phyloP scores from a whole-genome alignment of 1,140 invertebrate species.

The Dreissena rostriformis region DNA sequence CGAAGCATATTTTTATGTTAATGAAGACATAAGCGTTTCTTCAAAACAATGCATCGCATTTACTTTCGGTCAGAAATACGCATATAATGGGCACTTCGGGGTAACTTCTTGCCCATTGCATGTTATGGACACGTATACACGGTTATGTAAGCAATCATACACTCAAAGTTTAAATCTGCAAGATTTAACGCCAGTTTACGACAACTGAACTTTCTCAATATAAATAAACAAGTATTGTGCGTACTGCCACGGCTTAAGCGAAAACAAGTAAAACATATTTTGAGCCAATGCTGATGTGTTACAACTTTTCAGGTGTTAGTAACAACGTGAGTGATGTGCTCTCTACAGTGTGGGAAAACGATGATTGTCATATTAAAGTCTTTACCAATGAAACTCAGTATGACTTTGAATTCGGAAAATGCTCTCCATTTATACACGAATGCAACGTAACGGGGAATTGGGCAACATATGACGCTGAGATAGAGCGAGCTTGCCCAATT shows the following conservation, averaged over 20 bases:
- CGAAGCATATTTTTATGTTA: too few species aligned
- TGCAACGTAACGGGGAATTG: background rate
- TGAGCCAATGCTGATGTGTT: background rate
- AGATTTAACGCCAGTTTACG: too few species aligned
- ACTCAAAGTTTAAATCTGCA: too few species aligned
- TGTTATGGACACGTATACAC: too few species aligned
- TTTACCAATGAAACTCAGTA: background rate
- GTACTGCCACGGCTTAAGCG: background rate
- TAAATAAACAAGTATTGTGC: slow-evolving; percentile 7
- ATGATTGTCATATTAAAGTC: background rate
- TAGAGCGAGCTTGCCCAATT: background rate
- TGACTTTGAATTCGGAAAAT: background rate
- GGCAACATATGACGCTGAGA: background rate
- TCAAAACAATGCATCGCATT: too few species aligned
- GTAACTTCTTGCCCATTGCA: too few species aligned
- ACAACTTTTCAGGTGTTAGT: background rate
- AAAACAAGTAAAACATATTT: background rate
- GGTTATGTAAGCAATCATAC: too few species aligned
- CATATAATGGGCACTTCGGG: too few species aligned
- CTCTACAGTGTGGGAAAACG: background rate
- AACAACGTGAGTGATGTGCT: background rate
- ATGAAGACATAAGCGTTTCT: too few species aligned
- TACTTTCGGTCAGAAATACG: too few species aligned
- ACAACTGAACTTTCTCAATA: background rate
- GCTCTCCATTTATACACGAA: background rate